Evolutionary conservation across 2,888 invertebrate genomes (phyloP), one percentile per base, ranked within the genome.

Genomic region (Chelonus formosanus): DNA sequence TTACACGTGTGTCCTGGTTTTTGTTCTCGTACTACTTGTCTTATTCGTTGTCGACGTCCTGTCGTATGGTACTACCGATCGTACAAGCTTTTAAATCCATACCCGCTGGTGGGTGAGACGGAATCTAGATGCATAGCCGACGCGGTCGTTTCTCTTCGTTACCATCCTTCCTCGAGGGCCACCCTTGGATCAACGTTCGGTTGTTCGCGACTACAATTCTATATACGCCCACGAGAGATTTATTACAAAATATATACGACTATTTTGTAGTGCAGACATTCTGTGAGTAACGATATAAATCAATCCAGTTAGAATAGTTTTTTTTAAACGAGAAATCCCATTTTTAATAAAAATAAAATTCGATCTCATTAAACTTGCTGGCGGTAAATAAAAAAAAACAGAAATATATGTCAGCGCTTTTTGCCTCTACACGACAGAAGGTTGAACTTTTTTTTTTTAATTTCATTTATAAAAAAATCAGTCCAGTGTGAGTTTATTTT

Each of bases 71-170:
- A 40, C 40, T 40, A 40, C 40, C 40, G 40, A 40, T 40, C 40
- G 40, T 40, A 40, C 40, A 40, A 40, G 31, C n/a, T 58, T 57
- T 48, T 57, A n/a, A 32, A 48, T 56, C 36, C 10, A 48, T 50
- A 43, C 40, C 44, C 8, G 32, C 52, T 20, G 45, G 34, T 45
- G 47, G 35, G 32, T 57, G 53, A 65, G 44, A 59, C 60, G 47
- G 48, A 65, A 65, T 65, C 40, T 60, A 60, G 60, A 65, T 65
- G 55, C 65, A 65, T 61, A 34, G 65, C 60, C 65, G 53, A 50
- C 55, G 48, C 32, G 45, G 10, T 64, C 69, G 68, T 72, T 70
- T 70, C 70, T 72, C 70, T 72, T 72, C 71, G 70, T 72, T 72
- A 70, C 67, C 63, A 56, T 48, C 44, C 56, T 10, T 20, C 43